Percentiles rank a stretch among this genome's conserved stretches.
These are phyloP conservation scores for Corynorhinus townsendii DNA, from an alignment of 2,113 vertebrate species.

Conservation along the genomic window DNA sequence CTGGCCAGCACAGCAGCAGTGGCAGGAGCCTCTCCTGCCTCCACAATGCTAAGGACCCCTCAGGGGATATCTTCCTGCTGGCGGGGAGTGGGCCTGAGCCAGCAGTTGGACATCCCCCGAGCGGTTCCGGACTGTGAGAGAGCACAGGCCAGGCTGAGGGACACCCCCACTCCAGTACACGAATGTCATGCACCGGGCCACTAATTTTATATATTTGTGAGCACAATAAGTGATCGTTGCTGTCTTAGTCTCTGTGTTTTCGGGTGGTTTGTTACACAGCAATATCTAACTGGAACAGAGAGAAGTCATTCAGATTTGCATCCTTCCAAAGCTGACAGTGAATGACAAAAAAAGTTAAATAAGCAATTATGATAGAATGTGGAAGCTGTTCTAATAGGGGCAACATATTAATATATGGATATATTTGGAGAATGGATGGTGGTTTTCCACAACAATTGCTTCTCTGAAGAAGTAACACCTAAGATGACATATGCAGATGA, in stretches of 20 bases:
- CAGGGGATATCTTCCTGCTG: no score
- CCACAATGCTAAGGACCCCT: no score
- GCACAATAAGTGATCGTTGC: not conserved
- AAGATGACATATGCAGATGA: not conserved
- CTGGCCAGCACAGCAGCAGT: no score
- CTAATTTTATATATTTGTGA: not conserved
- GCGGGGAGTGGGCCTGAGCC: no score
- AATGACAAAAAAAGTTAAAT: not conserved
- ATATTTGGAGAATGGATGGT: not conserved
- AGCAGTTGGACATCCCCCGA: no score
- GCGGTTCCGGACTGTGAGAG: no score
- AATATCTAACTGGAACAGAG: not conserved
- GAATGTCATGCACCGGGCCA: no score
- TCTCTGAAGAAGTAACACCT: not conserved
- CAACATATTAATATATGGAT: not conserved
- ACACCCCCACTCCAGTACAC: no score
- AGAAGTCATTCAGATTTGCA: not conserved
- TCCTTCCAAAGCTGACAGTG: not conserved
- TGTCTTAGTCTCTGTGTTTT: not conserved
- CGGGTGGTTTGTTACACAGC: not conserved
- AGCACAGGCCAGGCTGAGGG: no score
- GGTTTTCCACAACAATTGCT: not conserved
- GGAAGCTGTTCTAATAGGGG: not conserved
- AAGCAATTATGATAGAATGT: not conserved
- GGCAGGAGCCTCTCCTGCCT: no score